Percentiles rank a stretch among this genome's conserved stretches.
Conservation (phyloP, 1,140 invertebrate species). For the Euwallacea similis region DNA sequence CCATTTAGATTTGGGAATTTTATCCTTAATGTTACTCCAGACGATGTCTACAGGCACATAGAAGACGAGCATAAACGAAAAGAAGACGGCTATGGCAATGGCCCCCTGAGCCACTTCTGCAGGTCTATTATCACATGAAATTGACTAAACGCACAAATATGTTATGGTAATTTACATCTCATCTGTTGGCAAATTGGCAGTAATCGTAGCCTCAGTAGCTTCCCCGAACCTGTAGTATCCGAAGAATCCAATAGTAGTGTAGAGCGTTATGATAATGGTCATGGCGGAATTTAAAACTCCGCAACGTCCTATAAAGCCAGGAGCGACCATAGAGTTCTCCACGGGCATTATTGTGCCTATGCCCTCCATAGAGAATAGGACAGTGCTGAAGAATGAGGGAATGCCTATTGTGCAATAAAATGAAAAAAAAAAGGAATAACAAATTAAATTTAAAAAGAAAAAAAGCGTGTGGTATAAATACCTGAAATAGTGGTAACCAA, state of each 20-base stretch:
- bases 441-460: background rate
- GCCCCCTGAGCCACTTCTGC: slow-evolving; percentile 77
- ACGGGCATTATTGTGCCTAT: slow-evolving; percentile 86
- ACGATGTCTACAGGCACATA: slow-evolving; percentile 83
- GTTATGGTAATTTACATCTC: slow-evolving; percentile 36
- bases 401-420: slow-evolving; percentile 3
- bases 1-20: slow-evolving; percentile 58
- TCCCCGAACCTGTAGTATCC: slow-evolving; percentile 66
- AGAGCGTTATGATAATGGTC: slow-evolving; percentile 71
- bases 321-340: slow-evolving; percentile 80
- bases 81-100: slow-evolving; percentile 83
- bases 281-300: slow-evolving; percentile 83
- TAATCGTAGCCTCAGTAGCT: slow-evolving; percentile 37
- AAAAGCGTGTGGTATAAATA: background rate
- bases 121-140: slow-evolving; percentile 53
- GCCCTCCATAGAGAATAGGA: slow-evolving; percentile 75
- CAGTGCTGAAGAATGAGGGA: slow-evolving; percentile 65
- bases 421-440: slow-evolving; percentile 1
- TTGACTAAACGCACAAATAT: background rate
- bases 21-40: slow-evolving; percentile 58
- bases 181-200: slow-evolving; percentile 38
- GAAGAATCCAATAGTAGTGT: slow-evolving; percentile 77
- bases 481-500: slow-evolving; percentile 32
- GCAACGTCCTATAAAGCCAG: slow-evolving; percentile 76
- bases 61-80: slow-evolving; percentile 88